Evolutionary conservation across 2,888 invertebrate genomes (phyloP).

Genomic region (Pheosia tremula): DNA sequence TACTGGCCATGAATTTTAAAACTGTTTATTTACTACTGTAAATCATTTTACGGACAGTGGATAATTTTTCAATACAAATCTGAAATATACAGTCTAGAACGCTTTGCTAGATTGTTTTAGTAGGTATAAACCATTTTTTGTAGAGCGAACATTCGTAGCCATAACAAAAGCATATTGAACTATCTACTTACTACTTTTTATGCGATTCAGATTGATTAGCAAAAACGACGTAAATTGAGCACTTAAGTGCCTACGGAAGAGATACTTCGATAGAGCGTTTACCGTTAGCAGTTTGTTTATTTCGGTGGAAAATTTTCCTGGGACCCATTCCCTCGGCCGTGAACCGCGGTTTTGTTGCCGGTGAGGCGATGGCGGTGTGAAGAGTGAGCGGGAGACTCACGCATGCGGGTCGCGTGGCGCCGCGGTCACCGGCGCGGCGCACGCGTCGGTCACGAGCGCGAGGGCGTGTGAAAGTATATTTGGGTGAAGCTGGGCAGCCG

Average conservation of each 20-base stretch:
- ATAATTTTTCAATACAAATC: neutral
- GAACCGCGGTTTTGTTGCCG: neutral
- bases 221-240: conserved; percentile 5
- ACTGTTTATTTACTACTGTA: no score
- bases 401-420: neutral
- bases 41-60: neutral
- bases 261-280: neutral
- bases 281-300: neutral
- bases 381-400: neutral
- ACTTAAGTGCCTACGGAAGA: neutral
- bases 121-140: neutral
- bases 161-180: neutral
- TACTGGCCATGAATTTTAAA: no score
- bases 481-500: neutral
- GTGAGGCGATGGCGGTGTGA: neutral
- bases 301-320: neutral
- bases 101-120: neutral
- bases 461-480: conserved; percentile 4
- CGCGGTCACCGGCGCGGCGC: neutral
- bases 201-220: conserved; percentile 4
- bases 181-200: neutral
- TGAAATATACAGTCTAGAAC: conserved; percentile 2
- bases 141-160: neutral
- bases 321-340: conserved; percentile 6
- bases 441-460: neutral